Evolutionary conservation across 1,140 invertebrate genomes (phyloP).

Genomic region (Cotesia typhae): DNA sequence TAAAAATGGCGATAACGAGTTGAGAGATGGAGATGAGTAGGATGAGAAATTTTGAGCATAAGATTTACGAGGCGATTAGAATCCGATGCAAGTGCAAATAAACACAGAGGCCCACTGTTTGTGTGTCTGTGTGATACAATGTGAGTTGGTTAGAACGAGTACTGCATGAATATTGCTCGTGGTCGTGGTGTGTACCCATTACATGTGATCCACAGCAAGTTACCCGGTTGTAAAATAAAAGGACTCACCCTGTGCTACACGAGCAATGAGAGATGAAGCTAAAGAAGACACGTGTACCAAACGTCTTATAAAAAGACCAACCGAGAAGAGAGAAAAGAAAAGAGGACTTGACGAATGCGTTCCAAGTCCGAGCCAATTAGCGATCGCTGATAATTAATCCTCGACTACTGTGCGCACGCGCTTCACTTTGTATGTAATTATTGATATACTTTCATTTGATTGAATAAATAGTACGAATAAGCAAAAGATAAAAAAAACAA

Average conservation of each 20-base stretch:
- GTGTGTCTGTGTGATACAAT: background rate
- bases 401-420: conserved; percentile 24
- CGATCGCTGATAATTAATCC: conserved; percentile 49
- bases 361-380: conserved; percentile 53
- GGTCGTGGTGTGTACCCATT: too few relatives aligned
- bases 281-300: conserved; percentile 23
- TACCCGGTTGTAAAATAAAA: background rate
- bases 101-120: conserved; percentile 35
- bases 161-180: too few relatives aligned
- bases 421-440: background rate
- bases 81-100: conserved; percentile 18
- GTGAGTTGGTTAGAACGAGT: too few relatives aligned
- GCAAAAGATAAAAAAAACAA: too few relatives aligned
- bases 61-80: conserved; percentile 49
- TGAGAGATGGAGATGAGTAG: conserved; percentile 38
- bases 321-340: conserved; percentile 5
- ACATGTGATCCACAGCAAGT: too few relatives aligned
- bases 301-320: conserved; percentile 32
- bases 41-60: conserved; percentile 44
- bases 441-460: too few relatives aligned
- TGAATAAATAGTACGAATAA: too few relatives aligned
- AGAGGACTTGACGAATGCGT: conserved; percentile 42
- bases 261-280: too few relatives aligned
- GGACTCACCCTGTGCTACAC: background rate
- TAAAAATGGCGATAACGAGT: conserved; percentile 33